Evolutionary conservation across 2,888 invertebrate genomes (phyloP), one percentile per base, ranked within the genome.

Genomic region (Diplazon laetatorius): DNA sequence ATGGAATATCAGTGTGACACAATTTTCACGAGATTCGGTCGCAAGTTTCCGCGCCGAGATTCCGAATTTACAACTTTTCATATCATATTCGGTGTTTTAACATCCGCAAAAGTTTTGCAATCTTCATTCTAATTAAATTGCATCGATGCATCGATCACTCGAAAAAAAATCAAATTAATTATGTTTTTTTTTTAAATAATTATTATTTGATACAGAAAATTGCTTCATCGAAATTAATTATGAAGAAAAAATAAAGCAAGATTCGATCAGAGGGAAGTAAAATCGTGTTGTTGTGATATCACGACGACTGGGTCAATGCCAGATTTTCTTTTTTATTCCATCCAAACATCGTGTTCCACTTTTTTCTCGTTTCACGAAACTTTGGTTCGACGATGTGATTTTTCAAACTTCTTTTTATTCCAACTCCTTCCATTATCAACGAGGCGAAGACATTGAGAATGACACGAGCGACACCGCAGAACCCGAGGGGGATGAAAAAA

Each of bases 1-100:
- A 65, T 59, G 52, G 50, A 46, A 63, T 46, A 63, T 55, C 10
- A 8, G 48, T 37, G 48, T 37, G 3, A 18, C 30, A 48, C 48
- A 12, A 20, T 18, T 20, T 59, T 6, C 12, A 35, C 30, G n/a
- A n/a, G 63, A n/a, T n/a, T n/a, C n/a, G 48, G 16, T 14, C 18
- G 35, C 25, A 63, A 18, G n/a, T n/a, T n/a, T n/a, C 30, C 30
- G n/a, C 4, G 6, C 30, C 30, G 25, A 10, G n/a, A 55, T 55
- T 16, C 8, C 30, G 30, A 2, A 9, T 30, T 30, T 30, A 25
- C 30, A n/a, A 52, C 14, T 52, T 52, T 25, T 30, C 1, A 35
- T 55, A 30, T 14, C 0, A 55, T 16, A 30, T 55, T 30, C 14
- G 14, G 3, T 8, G 14, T n/a, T 52, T 8, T 1, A 55, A 35